phyloP scores from a whole-genome alignment of 2,797 vertebrate species.

The Sternarchorhynchus goeldii region DNA sequence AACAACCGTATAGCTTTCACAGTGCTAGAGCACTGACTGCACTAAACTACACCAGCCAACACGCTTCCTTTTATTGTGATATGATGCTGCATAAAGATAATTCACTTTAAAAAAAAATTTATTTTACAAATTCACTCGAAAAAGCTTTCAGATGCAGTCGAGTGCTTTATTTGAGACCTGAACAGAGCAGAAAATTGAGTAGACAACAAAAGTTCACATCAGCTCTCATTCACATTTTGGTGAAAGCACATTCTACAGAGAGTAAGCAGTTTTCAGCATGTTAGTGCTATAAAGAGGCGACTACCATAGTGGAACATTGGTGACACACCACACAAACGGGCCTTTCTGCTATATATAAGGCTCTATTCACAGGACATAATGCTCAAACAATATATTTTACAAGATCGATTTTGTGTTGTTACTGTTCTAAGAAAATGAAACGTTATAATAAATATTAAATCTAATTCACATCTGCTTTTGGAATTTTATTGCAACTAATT shows the following conservation, averaged over 20 bases:
- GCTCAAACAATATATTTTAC: background rate
- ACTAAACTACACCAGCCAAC: too few relatives aligned
- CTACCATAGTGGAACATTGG: background rate
- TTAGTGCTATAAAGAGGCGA: background rate
- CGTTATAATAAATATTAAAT: too few relatives aligned
- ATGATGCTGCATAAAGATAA: too few relatives aligned
- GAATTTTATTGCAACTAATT: too few relatives aligned
- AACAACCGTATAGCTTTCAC: too few relatives aligned
- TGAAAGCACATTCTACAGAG: background rate
- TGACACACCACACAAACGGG: background rate
- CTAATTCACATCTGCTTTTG: too few relatives aligned
- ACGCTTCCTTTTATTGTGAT: too few relatives aligned
- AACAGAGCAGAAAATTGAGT: background rate
- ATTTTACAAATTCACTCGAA: too few relatives aligned
- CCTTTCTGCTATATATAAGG: background rate
- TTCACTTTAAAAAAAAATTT: too few relatives aligned
- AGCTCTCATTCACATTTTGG: too few relatives aligned
- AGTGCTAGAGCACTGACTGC: too few relatives aligned
- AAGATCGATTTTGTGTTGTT: background rate
- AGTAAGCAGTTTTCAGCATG: background rate
- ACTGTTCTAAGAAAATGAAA: too few relatives aligned
- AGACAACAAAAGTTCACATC: background rate
- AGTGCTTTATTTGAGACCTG: slow-evolving; percentile 23
- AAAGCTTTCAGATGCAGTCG: background rate
- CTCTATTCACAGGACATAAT: background rate